Evolutionary conservation across 1,140 invertebrate genomes (phyloP).

Genomic region (Acromyrmex echinatior): DNA sequence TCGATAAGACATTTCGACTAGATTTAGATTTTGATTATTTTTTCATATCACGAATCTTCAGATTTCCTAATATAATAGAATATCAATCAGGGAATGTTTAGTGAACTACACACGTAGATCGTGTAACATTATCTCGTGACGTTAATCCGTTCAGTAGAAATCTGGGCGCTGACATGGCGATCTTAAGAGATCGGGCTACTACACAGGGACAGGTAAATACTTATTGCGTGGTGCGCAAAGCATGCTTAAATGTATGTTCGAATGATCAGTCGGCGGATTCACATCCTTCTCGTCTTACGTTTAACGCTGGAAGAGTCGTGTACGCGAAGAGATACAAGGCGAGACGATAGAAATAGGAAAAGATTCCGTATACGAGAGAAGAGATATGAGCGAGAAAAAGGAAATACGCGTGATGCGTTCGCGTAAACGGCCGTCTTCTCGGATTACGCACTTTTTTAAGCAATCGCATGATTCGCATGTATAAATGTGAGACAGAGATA

Average conservation of each 20-base stretch:
- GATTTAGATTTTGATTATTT: background rate
- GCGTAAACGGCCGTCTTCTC: conserved; percentile 73
- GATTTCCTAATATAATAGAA: background rate
- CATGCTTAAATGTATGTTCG: background rate
- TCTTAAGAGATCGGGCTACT: conserved; percentile 29
- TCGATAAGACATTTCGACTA: conserved; percentile 11
- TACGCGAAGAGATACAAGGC: conserved; percentile 29
- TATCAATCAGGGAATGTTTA: background rate
- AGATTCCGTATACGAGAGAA: conserved; percentile 41
- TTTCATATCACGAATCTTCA: background rate
- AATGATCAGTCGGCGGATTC: conserved; percentile 2
- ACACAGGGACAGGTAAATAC: conserved; percentile 33
- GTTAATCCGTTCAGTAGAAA: conserved; percentile 54
- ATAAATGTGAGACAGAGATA: conserved; percentile 3
- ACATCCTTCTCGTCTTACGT: conserved; percentile 46
- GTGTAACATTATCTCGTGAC: conserved; percentile 53
- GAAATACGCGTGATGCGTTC: background rate
- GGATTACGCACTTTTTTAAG: conserved; percentile 73
- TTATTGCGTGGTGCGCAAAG: conserved; percentile 10
- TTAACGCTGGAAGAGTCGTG: conserved; percentile 51
- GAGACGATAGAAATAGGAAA: conserved; percentile 11
- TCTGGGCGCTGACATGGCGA: conserved; percentile 40
- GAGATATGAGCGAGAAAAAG: conserved; percentile 27
- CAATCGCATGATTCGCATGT: conserved; percentile 44
- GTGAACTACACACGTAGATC: background rate